Evolutionary conservation across 1,140 invertebrate species (phyloP), one percentile per base, ranked within the genome.

Genomic region (Trichoplusia ni): DNA sequence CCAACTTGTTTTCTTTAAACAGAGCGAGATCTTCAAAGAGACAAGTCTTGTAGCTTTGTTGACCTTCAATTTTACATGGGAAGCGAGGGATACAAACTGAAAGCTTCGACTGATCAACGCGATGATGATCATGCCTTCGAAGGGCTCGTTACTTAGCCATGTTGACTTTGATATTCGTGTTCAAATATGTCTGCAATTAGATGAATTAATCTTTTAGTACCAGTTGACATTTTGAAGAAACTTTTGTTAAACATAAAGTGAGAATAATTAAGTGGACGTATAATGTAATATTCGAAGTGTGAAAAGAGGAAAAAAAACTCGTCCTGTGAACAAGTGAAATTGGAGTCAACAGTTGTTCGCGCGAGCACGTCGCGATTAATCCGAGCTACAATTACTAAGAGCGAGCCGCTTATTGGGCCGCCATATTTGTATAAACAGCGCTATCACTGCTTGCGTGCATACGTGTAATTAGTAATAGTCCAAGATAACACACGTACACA

Each of bases 1-100:
- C 63, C 76, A 77, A 85, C 78, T 82, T 88, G 79, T 89, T 82
- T 84, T 85, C 78, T 85, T 80, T 81, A 85, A 89, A 86, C 79
- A 89, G 74, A 80, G 73, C 76, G 75, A 76, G 73, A 47, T 70
- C 75, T 69, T 74, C 67, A 74, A 75, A 71, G 47, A 44, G 60
- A 60, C 47, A 18, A 4, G 33, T 11, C 53, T 60, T 64, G 54
- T 69, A 53, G 38, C 23, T 63, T 44, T 58, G 27, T 31, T 63
- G 23, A 18, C 38, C 37, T 58, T 47, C 19, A 37, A 46, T 46
- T 64, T 35, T 51, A 46, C 31, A 54, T 35, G 40, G n/a, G 21
- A 54, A 40, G 46, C 46, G 29, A 53, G 40, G 35, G 6, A 16
- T 47, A 25, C 25, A 40, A 31, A 25, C 44, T 47, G 44, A 47